Conservation (phyloP, 2,113 vertebrate species). For the Ceyx cyanopectus region DNA sequence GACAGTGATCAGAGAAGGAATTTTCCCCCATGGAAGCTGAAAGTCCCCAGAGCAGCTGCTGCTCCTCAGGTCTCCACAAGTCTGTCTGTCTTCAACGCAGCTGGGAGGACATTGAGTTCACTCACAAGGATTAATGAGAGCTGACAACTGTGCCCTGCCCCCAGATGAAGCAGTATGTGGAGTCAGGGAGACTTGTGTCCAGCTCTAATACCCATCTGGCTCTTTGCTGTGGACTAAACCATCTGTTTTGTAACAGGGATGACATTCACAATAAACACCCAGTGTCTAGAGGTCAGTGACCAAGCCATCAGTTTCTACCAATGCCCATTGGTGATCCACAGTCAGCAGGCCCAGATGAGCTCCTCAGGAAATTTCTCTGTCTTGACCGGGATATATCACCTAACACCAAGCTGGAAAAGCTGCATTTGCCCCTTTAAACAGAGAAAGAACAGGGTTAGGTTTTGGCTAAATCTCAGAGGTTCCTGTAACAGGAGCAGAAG, state of each 20-base stretch:
- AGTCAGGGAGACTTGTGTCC: not conserved
- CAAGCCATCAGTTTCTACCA: not conserved
- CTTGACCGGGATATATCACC: not conserved
- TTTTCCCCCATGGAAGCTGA: not conserved
- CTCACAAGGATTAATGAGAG: not conserved
- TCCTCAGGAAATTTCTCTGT: not conserved
- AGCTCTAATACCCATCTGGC: accelerated
- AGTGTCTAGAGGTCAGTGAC: not conserved
- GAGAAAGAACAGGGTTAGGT: not conserved
- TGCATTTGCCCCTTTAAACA: not conserved
- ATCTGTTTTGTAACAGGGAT: not conserved
- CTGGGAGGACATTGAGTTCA: not conserved
- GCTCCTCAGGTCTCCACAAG: not conserved
- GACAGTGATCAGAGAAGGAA: accelerated
- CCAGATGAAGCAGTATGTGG: accelerated
- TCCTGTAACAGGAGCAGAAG: not conserved
- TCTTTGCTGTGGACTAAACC: not conserved
- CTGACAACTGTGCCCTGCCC: not conserved
- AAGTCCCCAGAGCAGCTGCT: not conserved
- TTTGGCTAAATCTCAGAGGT: not conserved
- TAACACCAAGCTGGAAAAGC: not conserved
- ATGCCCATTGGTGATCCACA: not conserved
- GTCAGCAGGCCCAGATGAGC: not conserved
- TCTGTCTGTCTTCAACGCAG: not conserved
- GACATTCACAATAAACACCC: not conserved